Percentiles rank a stretch among this genome's conserved stretches.
phyloP scores from a whole-genome alignment of 1,140 invertebrate genomes.

The Plutomurus gul region DNA sequence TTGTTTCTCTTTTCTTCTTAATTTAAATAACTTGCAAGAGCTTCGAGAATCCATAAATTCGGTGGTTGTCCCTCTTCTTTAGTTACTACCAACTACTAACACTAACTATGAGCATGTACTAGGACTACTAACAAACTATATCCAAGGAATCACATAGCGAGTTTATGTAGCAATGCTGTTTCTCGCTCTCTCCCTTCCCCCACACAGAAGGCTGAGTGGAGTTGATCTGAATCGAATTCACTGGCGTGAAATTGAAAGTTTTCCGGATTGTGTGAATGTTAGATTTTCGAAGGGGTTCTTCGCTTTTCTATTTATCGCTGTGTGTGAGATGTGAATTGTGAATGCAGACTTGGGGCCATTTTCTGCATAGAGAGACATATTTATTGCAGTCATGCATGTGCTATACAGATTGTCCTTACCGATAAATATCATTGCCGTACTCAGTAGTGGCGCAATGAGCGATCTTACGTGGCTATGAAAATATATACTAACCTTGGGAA shows the following conservation, averaged over 20 bases:
- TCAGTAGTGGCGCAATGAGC: too few species aligned
- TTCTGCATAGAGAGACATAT: too few species aligned
- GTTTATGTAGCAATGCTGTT: conserved; percentile 5
- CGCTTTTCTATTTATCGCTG: too few species aligned
- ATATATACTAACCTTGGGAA: too few species aligned
- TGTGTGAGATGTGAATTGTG: too few species aligned
- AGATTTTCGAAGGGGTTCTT: not conserved
- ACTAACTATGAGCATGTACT: too few species aligned
- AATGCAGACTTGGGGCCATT: too few species aligned
- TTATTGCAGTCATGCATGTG: too few species aligned
- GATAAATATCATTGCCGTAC: too few species aligned
- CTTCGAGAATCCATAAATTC: conserved; percentile 44
- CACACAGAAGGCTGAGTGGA: not conserved
- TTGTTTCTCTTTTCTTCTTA: conserved; percentile 21
- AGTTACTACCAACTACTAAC: not conserved
- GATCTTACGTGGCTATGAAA: too few species aligned
- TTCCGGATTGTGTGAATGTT: conserved; percentile 12
- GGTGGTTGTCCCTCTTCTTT: not conserved
- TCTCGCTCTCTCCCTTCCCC: not conserved
- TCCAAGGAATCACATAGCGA: not conserved
- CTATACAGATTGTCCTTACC: too few species aligned
- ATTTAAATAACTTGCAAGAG: conserved; percentile 31
- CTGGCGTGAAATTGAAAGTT: conserved; percentile 46
- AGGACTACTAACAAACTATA: too few species aligned
- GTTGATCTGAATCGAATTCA: conserved; percentile 39